These are phyloP conservation scores for Oncorhynchus gorbuscha DNA, from an alignment of 2,113 vertebrate species.

Conservation along the genomic window DNA sequence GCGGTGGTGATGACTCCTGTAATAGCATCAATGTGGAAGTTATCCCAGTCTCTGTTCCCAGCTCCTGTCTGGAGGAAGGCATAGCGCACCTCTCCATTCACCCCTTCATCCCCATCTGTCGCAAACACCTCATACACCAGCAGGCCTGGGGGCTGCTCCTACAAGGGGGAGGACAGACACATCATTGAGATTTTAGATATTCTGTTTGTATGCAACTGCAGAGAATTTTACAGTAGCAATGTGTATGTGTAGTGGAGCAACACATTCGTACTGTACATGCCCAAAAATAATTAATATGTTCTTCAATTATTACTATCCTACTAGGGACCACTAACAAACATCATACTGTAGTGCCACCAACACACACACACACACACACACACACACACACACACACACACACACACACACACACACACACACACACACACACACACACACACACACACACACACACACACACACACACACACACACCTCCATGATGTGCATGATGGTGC, in stretches of 20 bases:
- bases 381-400: constrained; percentile 55
- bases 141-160: constrained; percentile 81
- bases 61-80: constrained; percentile 88
- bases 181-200: neutral
- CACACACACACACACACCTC: constrained; percentile 75
- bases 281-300: neutral
- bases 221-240: neutral
- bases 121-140: constrained; percentile 90
- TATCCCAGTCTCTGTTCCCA: constrained; percentile 93
- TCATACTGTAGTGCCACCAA: neutral
- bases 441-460: no score
- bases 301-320: no score
- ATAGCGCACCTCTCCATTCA: constrained; percentile 94
- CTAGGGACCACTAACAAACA: no score
- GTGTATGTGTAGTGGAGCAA: neutral
- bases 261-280: neutral
- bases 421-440: constrained; percentile 56
- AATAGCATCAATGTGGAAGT: constrained; percentile 84
- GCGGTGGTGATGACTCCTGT: constrained; percentile 92
- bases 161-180: neutral
- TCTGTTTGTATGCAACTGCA: neutral
- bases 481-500: constrained; percentile 90
- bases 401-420: neutral
- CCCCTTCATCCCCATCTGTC: constrained; percentile 90
- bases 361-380: no score